phyloP scores from a whole-genome alignment of 2,797 vertebrate species.

The Hirundo rustica region DNA sequence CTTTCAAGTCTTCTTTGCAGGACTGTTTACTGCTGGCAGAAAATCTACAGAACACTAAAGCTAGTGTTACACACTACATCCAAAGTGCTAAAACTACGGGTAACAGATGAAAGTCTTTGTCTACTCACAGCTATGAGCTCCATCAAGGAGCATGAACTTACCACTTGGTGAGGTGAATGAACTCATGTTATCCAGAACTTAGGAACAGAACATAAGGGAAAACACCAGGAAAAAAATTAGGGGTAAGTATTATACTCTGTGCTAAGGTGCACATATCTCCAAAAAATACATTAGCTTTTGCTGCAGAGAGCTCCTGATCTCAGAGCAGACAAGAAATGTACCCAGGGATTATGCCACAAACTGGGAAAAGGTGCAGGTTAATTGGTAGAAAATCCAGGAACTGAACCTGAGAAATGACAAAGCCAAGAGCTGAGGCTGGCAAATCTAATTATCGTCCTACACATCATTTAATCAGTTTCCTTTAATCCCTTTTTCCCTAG shows the following conservation, averaged over 20 bases:
- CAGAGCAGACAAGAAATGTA: background rate
- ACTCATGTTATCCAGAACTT: conserved; percentile 65
- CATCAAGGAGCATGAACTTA: conserved; percentile 23
- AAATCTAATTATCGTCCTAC: background rate
- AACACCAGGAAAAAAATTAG: background rate
- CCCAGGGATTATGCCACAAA: background rate
- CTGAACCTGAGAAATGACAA: background rate
- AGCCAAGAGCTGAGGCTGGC: background rate
- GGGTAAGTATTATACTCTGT: background rate
- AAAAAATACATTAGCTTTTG: background rate
- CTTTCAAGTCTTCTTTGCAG: background rate
- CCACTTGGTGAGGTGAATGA: conserved; percentile 43
- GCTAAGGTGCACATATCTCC: rapidly evolving
- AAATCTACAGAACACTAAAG: background rate
- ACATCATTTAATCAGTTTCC: background rate
- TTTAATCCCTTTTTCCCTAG: background rate
- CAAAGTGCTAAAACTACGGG: background rate
- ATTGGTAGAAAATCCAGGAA: background rate
- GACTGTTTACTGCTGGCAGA: background rate
- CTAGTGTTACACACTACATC: background rate
- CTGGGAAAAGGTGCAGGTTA: background rate
- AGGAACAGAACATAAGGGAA: conserved; percentile 14
- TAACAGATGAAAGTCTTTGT: background rate
- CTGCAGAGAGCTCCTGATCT: background rate
- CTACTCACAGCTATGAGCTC: background rate